phyloP scores from a whole-genome alignment of 2,888 invertebrate genomes.

The Coremacera marginata region DNA sequence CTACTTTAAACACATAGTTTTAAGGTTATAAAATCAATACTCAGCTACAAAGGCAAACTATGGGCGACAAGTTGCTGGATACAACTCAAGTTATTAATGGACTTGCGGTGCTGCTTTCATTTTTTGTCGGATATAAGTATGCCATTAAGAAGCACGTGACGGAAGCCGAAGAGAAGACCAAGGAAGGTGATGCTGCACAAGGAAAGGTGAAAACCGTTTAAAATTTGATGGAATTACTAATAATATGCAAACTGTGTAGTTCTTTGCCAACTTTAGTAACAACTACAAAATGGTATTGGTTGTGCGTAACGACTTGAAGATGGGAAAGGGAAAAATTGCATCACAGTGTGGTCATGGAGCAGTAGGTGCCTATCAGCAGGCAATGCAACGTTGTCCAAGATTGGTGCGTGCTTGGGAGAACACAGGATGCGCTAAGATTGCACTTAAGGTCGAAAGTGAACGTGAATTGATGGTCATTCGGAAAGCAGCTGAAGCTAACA shows the following conservation, averaged over 20 bases:
- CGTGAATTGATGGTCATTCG: slow-evolving; percentile 78
- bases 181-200: slow-evolving; percentile 2
- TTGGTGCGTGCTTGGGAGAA: slow-evolving; percentile 73
- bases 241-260: slow-evolving; percentile 47
- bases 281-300: slow-evolving; percentile 88
- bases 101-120: slow-evolving; percentile 67
- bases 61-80: slow-evolving; percentile 65
- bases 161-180: slow-evolving; percentile 40
- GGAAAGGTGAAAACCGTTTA: slow-evolving; percentile 49
- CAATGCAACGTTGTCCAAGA: slow-evolving; percentile 74
- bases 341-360: slow-evolving; percentile 97
- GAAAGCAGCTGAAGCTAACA: slow-evolving; percentile 77
- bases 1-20: background rate
- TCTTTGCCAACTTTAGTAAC: slow-evolving; percentile 64
- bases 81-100: slow-evolving; percentile 67
- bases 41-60: slow-evolving; percentile 36
- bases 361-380: slow-evolving; percentile 84
- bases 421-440: slow-evolving; percentile 89
- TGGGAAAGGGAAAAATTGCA: slow-evolving; percentile 95
- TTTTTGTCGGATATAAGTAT: slow-evolving; percentile 68
- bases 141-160: slow-evolving; percentile 58
- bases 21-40: background rate
- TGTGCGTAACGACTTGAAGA: slow-evolving; percentile 89
- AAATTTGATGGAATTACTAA: background rate
- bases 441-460: slow-evolving; percentile 84